Percentiles rank a stretch among this genome's conserved stretches.
phyloP scores from a whole-genome alignment of 2,113 vertebrate species.

The Ciconia stormi region DNA sequence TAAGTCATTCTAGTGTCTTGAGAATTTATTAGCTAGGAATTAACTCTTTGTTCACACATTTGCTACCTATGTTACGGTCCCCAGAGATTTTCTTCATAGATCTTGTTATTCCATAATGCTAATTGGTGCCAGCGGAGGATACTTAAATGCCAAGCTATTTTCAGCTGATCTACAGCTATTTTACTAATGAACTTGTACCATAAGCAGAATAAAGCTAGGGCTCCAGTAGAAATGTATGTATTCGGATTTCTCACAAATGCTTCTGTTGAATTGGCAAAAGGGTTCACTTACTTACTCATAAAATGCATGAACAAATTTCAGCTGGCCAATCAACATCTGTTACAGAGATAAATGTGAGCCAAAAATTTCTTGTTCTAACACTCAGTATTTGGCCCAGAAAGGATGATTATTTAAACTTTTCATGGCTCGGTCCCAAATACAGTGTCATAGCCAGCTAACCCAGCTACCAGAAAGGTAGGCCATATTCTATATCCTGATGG shows the following conservation, averaged over 20 bases:
- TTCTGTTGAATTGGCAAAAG: conserved; percentile 50
- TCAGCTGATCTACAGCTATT: conserved; percentile 34
- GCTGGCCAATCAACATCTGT: conserved; percentile 47
- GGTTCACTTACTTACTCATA: not conserved
- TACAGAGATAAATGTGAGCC: conserved; percentile 18
- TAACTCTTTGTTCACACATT: conserved; percentile 54
- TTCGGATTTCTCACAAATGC: conserved; percentile 50
- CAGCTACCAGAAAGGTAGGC: not conserved
- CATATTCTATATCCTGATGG: not conserved
- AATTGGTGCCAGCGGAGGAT: conserved; percentile 25
- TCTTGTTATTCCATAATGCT: conserved; percentile 24
- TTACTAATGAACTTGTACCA: conserved; percentile 38
- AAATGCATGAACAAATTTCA: conserved; percentile 48
- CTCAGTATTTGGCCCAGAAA: conserved; percentile 36
- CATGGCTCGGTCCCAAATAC: not conserved
- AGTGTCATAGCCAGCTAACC: not conserved
- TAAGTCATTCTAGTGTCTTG: conserved; percentile 7
- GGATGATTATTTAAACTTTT: conserved; percentile 43
- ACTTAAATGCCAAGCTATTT: conserved; percentile 55
- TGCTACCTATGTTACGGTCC: not conserved
- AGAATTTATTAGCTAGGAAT: conserved; percentile 35
- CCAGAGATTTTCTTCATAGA: not conserved
- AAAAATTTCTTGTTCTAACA: conserved; percentile 13
- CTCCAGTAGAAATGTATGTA: not conserved
- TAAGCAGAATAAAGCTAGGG: not conserved